Base-by-base conservation (phyloP, 2,888 invertebrate genomes). In the Miltochrista miniata region DNA sequence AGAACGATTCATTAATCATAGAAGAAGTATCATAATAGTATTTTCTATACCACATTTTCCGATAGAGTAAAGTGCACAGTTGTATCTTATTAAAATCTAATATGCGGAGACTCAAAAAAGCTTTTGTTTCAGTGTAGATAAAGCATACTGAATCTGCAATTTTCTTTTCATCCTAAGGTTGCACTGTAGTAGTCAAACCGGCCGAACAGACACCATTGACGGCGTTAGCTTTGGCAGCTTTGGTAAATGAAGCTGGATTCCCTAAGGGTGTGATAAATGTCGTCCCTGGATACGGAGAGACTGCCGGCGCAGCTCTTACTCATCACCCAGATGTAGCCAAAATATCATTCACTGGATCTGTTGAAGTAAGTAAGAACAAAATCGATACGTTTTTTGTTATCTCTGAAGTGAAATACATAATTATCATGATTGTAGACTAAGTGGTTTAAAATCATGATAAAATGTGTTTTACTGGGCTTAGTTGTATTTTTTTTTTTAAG, bases 241-340 rank as follows among this genome's bases (percentile, higher is more conserved):
- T 99, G 47, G 82, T 93, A 13, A 95, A 93, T 64, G 96, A 98
- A 89, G 98, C 97, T 36, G 98, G 98, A 1, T 94, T 98, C 60
- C 98, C 98, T 0, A 93, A 95, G 13, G 98, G 98, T 5, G 98
- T 98, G 0, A 81, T 98, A 0, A 98, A 98, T 79, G 93, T 98
- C 11, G 93, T 98, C 1, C 96, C 97, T 13, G 98, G 98, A 0
- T 97, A 93, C 76, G 98, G 97, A 0, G 93, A 94, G 36, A 79
- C 79, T 0, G 94, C 96, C 0, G 97, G 97, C 10, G 95, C 95
- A 1, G 94, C 96, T 1, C 86, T 98, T 39, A 93, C 96, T 0
- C 88, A 92, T 54, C 96, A 97, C 76, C 76, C 80, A 2, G 92
- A 95, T 72, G 95, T 98, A 2, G 96, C 96, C 60, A 97, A 97